These are phyloP conservation scores for Chauna torquata DNA, from an alignment of 2,113 vertebrate genomes.

Conservation along the genomic window DNA sequence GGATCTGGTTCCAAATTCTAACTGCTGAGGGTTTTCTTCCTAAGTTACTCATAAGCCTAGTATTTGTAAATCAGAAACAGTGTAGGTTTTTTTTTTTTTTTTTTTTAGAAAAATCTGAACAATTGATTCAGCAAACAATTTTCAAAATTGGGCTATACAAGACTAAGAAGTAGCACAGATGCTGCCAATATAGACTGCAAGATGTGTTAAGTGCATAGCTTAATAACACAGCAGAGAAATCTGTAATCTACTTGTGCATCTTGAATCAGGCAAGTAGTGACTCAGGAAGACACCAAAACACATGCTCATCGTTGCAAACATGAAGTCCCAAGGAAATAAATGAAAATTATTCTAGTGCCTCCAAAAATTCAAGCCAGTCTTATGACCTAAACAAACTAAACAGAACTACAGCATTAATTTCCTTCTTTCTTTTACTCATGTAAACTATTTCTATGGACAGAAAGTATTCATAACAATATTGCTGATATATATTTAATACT, in stretches of 20 bases:
- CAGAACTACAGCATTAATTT: neutral
- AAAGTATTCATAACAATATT: neutral
- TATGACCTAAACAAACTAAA: neutral
- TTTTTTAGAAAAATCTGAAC: neutral
- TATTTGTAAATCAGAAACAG: neutral
- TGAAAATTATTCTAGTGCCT: neutral
- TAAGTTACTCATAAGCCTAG: neutral
- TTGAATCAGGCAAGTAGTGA: neutral
- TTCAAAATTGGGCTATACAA: neutral
- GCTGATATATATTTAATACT: neutral
- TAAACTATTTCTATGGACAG: neutral
- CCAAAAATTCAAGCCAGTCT: neutral
- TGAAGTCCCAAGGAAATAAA: neutral
- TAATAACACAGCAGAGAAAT: neutral
- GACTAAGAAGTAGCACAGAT: neutral
- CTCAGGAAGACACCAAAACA: neutral
- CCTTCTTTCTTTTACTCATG: neutral
- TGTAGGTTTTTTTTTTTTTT: neutral
- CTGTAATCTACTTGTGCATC: neutral
- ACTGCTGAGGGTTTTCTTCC: neutral
- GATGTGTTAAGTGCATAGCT: neutral
- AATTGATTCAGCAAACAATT: neutral
- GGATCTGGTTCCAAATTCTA: neutral
- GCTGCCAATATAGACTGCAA: neutral
- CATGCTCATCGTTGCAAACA: neutral